These are phyloP conservation scores for Panulirus ornatus DNA, from an alignment of 1,140 invertebrate species.

Conservation along the genomic window DNA sequence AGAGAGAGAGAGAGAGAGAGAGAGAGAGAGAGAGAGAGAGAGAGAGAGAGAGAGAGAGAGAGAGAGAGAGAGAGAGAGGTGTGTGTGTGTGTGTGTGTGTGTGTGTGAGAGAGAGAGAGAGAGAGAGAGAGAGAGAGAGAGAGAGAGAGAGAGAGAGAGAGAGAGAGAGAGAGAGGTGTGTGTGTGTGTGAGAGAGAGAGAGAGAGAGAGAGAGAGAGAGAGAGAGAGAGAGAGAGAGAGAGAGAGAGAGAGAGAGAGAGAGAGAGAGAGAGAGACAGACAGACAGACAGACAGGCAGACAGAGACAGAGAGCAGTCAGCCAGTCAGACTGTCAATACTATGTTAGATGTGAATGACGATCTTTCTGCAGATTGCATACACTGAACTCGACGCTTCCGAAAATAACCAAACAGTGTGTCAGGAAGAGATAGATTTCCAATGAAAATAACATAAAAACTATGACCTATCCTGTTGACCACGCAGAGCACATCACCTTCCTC, in stretches of 20 bases:
- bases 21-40: constrained; percentile 7
- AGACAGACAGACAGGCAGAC: neutral
- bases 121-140: neutral
- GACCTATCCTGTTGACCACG: neutral
- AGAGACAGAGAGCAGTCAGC: neutral
- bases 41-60: constrained; percentile 7
- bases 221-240: constrained; percentile 7
- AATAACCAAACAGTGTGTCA: neutral
- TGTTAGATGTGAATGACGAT: too few species aligned
- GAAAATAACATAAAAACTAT: neutral
- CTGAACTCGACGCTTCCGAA: neutral
- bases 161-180: too few species aligned
- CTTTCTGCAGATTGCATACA: too few species aligned
- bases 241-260: constrained; percentile 7
- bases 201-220: constrained; percentile 7
- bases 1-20: constrained; percentile 7
- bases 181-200: neutral
- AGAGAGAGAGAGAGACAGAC: neutral
- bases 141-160: neutral
- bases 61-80: constrained; percentile 8
- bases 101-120: neutral
- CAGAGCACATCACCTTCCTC: neutral
- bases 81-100: too few species aligned
- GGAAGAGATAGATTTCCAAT: neutral
- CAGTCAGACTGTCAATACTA: neutral